Evolutionary conservation across 2,888 invertebrate species (phyloP).

Genomic region (Heliconius sara): DNA sequence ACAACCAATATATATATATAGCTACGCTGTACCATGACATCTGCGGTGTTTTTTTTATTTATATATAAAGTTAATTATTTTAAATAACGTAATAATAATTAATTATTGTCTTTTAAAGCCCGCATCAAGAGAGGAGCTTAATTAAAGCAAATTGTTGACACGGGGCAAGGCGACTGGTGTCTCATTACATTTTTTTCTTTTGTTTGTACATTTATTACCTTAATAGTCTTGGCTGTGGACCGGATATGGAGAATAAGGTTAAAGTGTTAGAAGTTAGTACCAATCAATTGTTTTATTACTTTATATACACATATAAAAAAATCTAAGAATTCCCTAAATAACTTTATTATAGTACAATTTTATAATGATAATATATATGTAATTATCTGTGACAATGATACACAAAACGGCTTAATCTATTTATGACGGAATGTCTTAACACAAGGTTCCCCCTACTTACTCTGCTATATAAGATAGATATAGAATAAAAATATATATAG

Average conservation of each 20-base stretch:
- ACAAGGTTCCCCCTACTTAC: too few relatives aligned
- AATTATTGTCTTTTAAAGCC: slow-evolving; percentile 43
- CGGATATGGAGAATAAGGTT: background rate
- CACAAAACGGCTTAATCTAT: too few relatives aligned
- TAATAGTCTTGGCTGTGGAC: background rate
- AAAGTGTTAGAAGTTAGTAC: background rate
- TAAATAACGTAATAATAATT: slow-evolving; percentile 8
- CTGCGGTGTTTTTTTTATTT: background rate
- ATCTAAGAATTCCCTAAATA: too few relatives aligned
- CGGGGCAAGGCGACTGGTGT: slow-evolving; percentile 26
- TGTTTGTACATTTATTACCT: slow-evolving; percentile 15
- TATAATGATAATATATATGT: too few relatives aligned
- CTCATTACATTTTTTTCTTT: slow-evolving; percentile 25
- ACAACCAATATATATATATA: background rate
- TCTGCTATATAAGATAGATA: too few relatives aligned
- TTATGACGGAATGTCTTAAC: too few relatives aligned
- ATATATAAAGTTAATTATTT: background rate
- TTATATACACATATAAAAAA: too few relatives aligned
- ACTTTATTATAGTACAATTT: too few relatives aligned
- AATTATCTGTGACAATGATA: too few relatives aligned
- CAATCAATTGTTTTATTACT: too few relatives aligned
- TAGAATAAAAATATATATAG: too few relatives aligned
- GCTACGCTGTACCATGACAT: background rate
- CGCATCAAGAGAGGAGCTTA: slow-evolving; percentile 39
- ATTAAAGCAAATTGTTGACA: slow-evolving; percentile 46